Conservation (phyloP, 2,888 invertebrate species). For the Heterodera filipjevi region DNA sequence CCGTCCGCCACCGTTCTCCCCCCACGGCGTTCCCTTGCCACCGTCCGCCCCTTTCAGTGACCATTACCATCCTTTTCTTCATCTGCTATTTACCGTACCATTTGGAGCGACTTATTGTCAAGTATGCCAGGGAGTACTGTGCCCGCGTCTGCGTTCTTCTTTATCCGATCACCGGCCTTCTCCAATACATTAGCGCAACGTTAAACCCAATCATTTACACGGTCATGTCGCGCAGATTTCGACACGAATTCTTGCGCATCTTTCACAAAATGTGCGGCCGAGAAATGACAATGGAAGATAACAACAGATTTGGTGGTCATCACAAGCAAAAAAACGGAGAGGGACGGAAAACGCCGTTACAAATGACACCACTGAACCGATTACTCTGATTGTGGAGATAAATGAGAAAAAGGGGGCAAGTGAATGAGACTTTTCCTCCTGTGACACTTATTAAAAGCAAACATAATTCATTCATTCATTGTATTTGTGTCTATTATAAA, state of each 20-base stretch:
- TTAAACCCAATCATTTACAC: conserved; percentile 64
- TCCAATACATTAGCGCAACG: conserved; percentile 63
- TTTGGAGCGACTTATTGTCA: conserved; percentile 58
- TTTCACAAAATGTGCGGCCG: conserved; percentile 10
- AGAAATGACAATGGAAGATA: background rate
- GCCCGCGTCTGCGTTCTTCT: conserved; percentile 52
- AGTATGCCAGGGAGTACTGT: conserved; percentile 52
- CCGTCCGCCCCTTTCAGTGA: conserved; percentile 43
- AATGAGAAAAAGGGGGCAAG: background rate
- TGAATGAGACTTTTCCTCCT: too few relatives aligned
- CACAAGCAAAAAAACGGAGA: background rate
- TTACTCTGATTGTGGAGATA: conserved; percentile 10
- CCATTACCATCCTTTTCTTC: conserved; percentile 61
- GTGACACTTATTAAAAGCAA: too few relatives aligned
- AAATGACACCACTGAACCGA: conserved; percentile 28
- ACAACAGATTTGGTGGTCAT: background rate
- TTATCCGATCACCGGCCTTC: conserved; percentile 61
- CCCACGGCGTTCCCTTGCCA: background rate
- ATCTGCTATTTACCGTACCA: conserved; percentile 64
- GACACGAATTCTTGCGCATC: conserved; percentile 49
- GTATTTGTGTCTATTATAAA: too few relatives aligned
- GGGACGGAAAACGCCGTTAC: conserved; percentile 4
- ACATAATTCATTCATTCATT: too few relatives aligned
- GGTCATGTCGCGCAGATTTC: conserved; percentile 60
- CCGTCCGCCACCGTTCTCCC: background rate